Evolutionary conservation across 2,888 invertebrate genomes (phyloP).

Genomic region (Volucella bombylans): DNA sequence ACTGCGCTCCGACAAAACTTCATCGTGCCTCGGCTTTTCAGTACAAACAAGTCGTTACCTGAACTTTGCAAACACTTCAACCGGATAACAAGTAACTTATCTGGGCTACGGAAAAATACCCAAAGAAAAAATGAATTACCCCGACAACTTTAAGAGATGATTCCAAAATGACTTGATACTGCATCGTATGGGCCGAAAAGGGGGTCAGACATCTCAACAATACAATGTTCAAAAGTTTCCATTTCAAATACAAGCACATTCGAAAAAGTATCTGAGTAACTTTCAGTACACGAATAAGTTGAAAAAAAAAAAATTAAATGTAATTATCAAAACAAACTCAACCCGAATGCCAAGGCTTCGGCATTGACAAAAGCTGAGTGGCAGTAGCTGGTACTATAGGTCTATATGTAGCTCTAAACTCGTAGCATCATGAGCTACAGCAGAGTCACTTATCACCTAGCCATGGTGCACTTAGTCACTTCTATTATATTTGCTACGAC

Average conservation of each 20-base stretch:
- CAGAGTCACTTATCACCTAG: conserved; percentile 39
- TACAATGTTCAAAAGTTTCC: background rate
- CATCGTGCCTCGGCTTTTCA: too few species aligned
- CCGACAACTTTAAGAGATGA: too few species aligned
- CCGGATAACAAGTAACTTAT: too few species aligned
- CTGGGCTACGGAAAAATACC: too few species aligned
- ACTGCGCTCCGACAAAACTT: too few species aligned
- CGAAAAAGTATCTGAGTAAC: background rate
- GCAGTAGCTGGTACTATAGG: background rate
- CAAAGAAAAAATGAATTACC: too few species aligned
- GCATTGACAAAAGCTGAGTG: conserved; percentile 37
- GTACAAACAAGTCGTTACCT: too few species aligned
- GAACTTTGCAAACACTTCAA: too few species aligned
- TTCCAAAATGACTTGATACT: background rate
- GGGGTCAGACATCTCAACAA: conserved; percentile 4
- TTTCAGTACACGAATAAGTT: background rate
- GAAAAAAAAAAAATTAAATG: background rate
- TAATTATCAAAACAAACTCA: conserved; percentile 38
- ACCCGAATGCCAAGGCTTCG: conserved; percentile 47
- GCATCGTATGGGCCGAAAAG: conserved; percentile 1
- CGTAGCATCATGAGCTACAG: background rate
- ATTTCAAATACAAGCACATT: background rate
- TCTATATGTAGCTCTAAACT: background rate
- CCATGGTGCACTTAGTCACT: conserved; percentile 44
- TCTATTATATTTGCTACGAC: conserved; percentile 1